These are phyloP conservation scores for Kryptolebias ocellatus DNA, from an alignment of 2,797 vertebrate genomes.

Conservation along the genomic window DNA sequence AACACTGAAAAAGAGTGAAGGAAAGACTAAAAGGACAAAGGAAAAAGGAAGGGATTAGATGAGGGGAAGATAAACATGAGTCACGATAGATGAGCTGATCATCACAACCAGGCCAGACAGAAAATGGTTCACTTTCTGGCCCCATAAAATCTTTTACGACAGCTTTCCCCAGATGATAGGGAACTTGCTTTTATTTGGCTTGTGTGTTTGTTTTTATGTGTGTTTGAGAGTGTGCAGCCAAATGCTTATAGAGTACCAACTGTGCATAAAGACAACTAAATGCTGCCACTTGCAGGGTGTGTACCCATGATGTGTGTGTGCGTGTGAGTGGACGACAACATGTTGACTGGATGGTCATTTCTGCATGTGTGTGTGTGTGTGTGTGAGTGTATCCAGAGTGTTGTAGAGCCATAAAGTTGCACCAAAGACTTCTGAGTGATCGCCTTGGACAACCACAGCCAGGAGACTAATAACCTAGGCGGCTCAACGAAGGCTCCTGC, in stretches of 20 bases:
- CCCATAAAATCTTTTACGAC: conserved; percentile 70
- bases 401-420: conserved; percentile 51
- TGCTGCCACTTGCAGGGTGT: conserved; percentile 7
- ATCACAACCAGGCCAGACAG: conserved; percentile 53
- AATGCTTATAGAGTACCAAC: conserved; percentile 33
- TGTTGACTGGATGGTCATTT: conserved; percentile 41
- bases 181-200: conserved; percentile 67
- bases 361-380: conserved; percentile 18
- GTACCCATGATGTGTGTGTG: conserved; percentile 10
- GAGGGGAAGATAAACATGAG: conserved; percentile 50
- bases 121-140: conserved; percentile 71
- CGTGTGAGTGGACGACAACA: conserved; percentile 32
- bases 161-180: conserved; percentile 51
- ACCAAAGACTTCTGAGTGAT: conserved; percentile 67
- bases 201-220: conserved; percentile 40
- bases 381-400: conserved; percentile 22
- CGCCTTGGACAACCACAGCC: conserved; percentile 43
- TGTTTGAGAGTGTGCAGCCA: conserved; percentile 17
- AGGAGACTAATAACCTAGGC: conserved; percentile 67
- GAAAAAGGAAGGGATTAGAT: conserved; percentile 9
- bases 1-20: conserved; percentile 10
- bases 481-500: conserved; percentile 61
- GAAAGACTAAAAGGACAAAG: conserved; percentile 15
- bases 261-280: conserved; percentile 13
- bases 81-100: conserved; percentile 62